These are phyloP conservation scores for Holocentrus rufus DNA, from an alignment of 2,797 vertebrate species.

Conservation along the genomic window DNA sequence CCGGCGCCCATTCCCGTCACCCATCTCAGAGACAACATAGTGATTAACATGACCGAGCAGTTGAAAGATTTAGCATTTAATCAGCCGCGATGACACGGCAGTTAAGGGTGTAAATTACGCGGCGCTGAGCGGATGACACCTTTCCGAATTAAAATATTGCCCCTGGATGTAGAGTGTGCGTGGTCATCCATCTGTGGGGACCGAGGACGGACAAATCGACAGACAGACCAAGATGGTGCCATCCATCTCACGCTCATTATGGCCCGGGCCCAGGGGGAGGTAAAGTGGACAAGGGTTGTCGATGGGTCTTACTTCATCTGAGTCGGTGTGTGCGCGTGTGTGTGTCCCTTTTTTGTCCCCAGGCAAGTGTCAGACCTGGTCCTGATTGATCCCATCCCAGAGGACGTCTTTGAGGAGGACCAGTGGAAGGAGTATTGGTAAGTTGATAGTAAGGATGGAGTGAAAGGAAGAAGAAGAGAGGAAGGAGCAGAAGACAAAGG, in stretches of 20 bases:
- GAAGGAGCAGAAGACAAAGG: not conserved
- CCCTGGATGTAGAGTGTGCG: constrained; percentile 25
- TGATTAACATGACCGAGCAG: constrained; percentile 66
- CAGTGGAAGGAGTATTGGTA: constrained; percentile 85
- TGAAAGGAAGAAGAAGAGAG: not conserved
- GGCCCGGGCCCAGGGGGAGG: constrained; percentile 7
- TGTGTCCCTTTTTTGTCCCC: constrained; percentile 63
- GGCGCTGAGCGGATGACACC: constrained; percentile 60
- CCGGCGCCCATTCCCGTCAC: constrained; percentile 27
- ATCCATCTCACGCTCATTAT: constrained; percentile 65
- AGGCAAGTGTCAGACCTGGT: constrained; percentile 87
- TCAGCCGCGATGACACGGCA: constrained; percentile 61
- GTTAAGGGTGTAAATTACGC: constrained; percentile 71
- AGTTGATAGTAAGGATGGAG: constrained; percentile 61
- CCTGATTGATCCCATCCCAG: constrained; percentile 86
- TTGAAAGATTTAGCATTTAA: constrained; percentile 78
- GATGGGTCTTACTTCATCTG: constrained; percentile 54
- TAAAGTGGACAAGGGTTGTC: constrained; percentile 56
- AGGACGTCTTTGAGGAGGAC: constrained; percentile 82
- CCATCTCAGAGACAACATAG: constrained; percentile 31
- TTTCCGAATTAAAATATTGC: constrained; percentile 72
- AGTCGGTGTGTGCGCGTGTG: not conserved
- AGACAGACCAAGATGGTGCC: constrained; percentile 31
- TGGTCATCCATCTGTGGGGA: constrained; percentile 59
- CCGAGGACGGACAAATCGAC: constrained; percentile 34